Conservation (phyloP, 1,140 invertebrate genomes). For the Musca domestica region DNA sequence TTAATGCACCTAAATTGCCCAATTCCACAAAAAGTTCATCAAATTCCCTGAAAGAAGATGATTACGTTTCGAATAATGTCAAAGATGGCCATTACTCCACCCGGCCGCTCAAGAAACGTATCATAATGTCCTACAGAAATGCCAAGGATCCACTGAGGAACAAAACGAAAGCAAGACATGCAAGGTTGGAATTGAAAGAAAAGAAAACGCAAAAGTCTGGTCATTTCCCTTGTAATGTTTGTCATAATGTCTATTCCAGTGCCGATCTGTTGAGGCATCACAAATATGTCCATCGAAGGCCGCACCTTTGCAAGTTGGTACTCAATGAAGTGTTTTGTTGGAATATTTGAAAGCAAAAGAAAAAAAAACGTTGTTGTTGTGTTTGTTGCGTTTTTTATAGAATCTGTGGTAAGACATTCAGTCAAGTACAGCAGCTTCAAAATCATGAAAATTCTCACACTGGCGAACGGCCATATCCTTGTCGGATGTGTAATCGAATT, state of each 20-base stretch:
- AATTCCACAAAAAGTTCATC: too few species aligned
- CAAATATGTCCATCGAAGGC: background rate
- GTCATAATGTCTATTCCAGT: background rate
- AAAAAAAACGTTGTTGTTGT: too few species aligned
- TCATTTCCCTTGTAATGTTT: background rate
- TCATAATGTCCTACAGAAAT: background rate
- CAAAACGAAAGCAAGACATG: background rate
- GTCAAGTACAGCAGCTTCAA: background rate
- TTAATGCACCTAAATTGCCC: too few species aligned
- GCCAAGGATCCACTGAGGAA: background rate
- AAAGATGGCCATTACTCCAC: too few species aligned
- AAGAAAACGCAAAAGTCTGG: background rate
- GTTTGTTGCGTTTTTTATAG: background rate
- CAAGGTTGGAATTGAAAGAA: background rate
- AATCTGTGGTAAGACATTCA: background rate
- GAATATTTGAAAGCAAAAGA: too few species aligned
- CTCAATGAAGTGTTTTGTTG: background rate
- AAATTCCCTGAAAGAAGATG: too few species aligned
- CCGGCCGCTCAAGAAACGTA: background rate
- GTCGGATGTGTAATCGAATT: background rate
- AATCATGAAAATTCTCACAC: background rate
- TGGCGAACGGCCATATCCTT: background rate
- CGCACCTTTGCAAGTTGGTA: slow-evolving; percentile 2
- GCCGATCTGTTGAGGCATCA: background rate
- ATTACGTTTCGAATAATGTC: too few species aligned